Evolutionary conservation across 2,888 invertebrate genomes (phyloP).

Genomic region (Saturnia pavonia): DNA sequence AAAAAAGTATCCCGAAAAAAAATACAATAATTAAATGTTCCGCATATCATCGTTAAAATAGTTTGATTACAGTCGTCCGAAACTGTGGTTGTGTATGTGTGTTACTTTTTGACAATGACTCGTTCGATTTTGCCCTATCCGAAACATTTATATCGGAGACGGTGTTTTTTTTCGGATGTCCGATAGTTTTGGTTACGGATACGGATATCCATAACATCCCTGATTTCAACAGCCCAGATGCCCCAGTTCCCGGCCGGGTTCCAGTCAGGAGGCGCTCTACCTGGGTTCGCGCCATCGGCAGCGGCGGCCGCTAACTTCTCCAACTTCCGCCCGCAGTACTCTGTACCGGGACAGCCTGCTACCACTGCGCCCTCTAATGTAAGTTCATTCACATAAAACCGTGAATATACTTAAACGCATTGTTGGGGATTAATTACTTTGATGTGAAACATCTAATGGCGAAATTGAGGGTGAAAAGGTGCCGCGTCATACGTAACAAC

Average conservation of each 20-base stretch:
- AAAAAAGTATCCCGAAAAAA: too few relatives aligned
- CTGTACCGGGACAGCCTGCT: conserved; percentile 77
- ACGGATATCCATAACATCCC: too few relatives aligned
- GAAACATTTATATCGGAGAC: too few relatives aligned
- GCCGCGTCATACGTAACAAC: too few relatives aligned
- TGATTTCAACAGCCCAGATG: conserved; percentile 85
- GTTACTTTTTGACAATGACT: too few relatives aligned
- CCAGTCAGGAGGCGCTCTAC: conserved; percentile 85
- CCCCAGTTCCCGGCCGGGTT: conserved; percentile 93
- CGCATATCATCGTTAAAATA: too few relatives aligned
- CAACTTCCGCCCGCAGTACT: conserved; percentile 94
- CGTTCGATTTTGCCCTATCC: too few relatives aligned
- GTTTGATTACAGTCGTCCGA: too few relatives aligned
- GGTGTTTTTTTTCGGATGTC: too few relatives aligned
- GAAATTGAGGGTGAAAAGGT: neutral
- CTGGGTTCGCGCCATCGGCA: conserved; percentile 85
- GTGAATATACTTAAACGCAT: neutral
- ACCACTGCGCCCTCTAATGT: conserved; percentile 67
- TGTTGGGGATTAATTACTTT: neutral
- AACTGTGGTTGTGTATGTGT: too few relatives aligned
- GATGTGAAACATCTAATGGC: neutral
- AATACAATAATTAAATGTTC: too few relatives aligned
- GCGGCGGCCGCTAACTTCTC: conserved; percentile 92
- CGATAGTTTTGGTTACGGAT: too few relatives aligned
- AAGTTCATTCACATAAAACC: conserved; percentile 30